These are phyloP conservation scores for Leucania comma DNA, from an alignment of 2,888 invertebrate species.

Conservation along the genomic window DNA sequence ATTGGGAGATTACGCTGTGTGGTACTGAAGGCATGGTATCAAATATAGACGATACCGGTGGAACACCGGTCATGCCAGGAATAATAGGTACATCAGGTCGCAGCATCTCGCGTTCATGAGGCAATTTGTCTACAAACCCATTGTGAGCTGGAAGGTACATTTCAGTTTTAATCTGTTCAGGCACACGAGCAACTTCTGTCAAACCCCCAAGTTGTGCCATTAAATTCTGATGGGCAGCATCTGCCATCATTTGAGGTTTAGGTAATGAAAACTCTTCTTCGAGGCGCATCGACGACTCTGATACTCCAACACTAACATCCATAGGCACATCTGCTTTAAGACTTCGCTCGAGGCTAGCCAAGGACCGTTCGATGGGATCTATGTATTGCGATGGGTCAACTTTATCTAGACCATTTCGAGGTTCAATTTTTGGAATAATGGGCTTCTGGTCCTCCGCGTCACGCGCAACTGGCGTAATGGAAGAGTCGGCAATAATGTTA, in stretches of 20 bases:
- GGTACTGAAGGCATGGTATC: constrained; percentile 90
- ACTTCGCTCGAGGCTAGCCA: constrained; percentile 93
- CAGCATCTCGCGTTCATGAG: constrained; percentile 79
- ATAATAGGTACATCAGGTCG: constrained; percentile 78
- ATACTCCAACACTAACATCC: constrained; percentile 88
- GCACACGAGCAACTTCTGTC: constrained; percentile 81
- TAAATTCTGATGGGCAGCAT: constrained; percentile 82
- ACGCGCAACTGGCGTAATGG: constrained; percentile 70
- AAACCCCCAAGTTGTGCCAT: constrained; percentile 87
- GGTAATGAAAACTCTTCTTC: constrained; percentile 86
- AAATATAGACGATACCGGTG: constrained; percentile 92
- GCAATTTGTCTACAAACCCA: constrained; percentile 84
- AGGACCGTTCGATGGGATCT: constrained; percentile 93
- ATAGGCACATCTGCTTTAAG: constrained; percentile 91
- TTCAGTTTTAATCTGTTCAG: constrained; percentile 83
- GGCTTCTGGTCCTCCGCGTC: constrained; percentile 75
- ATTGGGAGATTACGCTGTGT: constrained; percentile 81
- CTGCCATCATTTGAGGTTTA: constrained; percentile 81
- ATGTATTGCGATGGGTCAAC: constrained; percentile 88
- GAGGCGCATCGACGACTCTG: constrained; percentile 86
- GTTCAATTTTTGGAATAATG: constrained; percentile 75
- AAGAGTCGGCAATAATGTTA: constrained; percentile 70
- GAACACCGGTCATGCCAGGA: constrained; percentile 80
- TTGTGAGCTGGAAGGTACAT: constrained; percentile 85
- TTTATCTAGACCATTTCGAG: constrained; percentile 86